Evolutionary conservation across 2,888 invertebrate species (phyloP).

Genomic region (Oxystoma pomonae): DNA sequence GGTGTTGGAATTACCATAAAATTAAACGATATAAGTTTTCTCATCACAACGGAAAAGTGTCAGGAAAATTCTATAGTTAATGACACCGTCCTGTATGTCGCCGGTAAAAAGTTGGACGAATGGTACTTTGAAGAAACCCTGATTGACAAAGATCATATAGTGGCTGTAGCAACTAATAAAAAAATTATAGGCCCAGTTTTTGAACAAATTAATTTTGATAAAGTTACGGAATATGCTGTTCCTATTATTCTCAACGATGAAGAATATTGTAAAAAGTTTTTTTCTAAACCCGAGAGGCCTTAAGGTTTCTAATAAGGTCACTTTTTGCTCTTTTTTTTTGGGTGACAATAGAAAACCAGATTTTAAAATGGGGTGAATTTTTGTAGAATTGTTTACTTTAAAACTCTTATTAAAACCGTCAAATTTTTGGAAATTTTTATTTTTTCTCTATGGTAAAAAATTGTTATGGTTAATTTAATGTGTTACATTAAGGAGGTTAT

Average conservation of each 20-base stretch:
- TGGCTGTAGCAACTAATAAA: conserved; percentile 64
- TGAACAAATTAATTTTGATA: conserved; percentile 54
- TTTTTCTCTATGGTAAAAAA: too few relatives aligned
- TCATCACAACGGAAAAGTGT: conserved; percentile 55
- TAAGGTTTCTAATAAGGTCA: too few relatives aligned
- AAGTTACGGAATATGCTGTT: conserved; percentile 56
- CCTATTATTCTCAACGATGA: conserved; percentile 52
- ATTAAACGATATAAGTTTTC: conserved; percentile 73
- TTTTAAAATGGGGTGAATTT: too few relatives aligned
- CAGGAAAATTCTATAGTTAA: conserved; percentile 48
- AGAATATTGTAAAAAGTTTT: conserved; percentile 54
- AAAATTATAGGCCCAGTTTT: conserved; percentile 43
- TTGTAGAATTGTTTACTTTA: too few relatives aligned
- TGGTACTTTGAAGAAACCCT: conserved; percentile 86
- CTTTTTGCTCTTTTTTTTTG: too few relatives aligned
- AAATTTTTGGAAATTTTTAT: too few relatives aligned
- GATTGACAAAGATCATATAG: conserved; percentile 70
- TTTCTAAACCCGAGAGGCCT: conserved; percentile 56
- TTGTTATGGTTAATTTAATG: conserved; percentile 58
- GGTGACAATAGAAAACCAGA: too few relatives aligned
- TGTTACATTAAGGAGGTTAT: conserved; percentile 88
- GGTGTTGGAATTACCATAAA: conserved; percentile 81
- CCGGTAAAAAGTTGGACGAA: conserved; percentile 52
- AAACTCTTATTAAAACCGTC: too few relatives aligned
- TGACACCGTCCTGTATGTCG: conserved; percentile 65